These are phyloP conservation scores for Pachypanchax playfairii DNA, from an alignment of 2,113 vertebrate species.

Conservation along the genomic window DNA sequence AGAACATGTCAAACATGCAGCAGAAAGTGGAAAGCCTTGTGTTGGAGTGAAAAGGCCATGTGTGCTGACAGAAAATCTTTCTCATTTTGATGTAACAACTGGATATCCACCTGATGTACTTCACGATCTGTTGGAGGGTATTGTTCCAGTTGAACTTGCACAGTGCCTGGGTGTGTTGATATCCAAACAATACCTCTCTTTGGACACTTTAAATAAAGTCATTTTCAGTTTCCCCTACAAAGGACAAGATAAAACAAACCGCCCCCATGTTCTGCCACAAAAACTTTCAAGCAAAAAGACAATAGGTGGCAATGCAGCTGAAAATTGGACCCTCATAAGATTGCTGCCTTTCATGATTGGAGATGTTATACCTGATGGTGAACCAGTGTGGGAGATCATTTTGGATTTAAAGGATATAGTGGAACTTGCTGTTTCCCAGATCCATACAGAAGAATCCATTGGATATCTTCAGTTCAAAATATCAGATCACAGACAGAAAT, in stretches of 20 bases:
- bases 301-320: conserved; percentile 21
- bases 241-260: conserved; percentile 12
- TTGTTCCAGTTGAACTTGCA: conserved; percentile 21
- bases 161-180: conserved; percentile 15
- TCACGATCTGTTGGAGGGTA: conserved; percentile 15
- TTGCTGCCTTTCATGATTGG: conserved; percentile 27
- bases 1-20: too few species aligned
- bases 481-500: conserved; percentile 19
- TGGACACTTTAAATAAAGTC: too few species aligned
- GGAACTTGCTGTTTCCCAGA: conserved; percentile 26
- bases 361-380: conserved; percentile 23
- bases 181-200: conserved; percentile 22
- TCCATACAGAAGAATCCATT: conserved; percentile 13
- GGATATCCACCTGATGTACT: conserved; percentile 15
- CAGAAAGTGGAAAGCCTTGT: too few species aligned
- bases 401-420: conserved; percentile 13
- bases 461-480: conserved; percentile 28
- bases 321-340: conserved; percentile 25
- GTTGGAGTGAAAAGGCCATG: too few species aligned
- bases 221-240: too few species aligned
- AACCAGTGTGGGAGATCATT: conserved; percentile 39
- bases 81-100: conserved; percentile 20
- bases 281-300: neutral
- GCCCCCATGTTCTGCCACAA: conserved; percentile 10
- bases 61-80: conserved; percentile 1